phyloP scores from a whole-genome alignment of 2,113 vertebrate species.

The Campylorhamphus procurvoides region DNA sequence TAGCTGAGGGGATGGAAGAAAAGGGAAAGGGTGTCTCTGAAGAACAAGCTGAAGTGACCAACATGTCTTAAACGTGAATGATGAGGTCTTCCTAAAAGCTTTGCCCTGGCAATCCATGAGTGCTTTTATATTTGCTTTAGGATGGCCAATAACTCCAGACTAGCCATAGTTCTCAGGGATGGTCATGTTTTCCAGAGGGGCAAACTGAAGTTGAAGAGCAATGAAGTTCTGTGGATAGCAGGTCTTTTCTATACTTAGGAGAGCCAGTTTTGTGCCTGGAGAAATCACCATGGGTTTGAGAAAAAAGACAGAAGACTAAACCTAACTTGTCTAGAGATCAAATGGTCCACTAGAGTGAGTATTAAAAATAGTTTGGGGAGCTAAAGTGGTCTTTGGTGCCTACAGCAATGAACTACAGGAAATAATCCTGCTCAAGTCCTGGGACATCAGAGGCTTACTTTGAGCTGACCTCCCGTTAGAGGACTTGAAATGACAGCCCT shows the following conservation, averaged over 20 bases:
- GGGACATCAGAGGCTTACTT: slow-evolving; percentile 16
- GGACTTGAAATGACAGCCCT: slow-evolving; percentile 5
- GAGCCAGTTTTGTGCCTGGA: background rate
- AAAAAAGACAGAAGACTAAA: background rate
- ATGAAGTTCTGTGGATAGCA: background rate
- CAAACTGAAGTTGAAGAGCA: background rate
- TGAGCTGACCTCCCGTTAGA: background rate
- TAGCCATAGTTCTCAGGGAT: background rate
- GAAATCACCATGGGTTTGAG: background rate
- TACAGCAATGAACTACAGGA: background rate
- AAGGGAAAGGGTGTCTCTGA: background rate
- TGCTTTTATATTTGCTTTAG: background rate
- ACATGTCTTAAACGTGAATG: background rate
- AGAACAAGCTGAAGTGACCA: background rate
- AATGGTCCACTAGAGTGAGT: background rate
- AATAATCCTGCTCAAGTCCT: background rate
- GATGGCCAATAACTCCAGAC: background rate
- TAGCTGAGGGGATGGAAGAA: background rate
- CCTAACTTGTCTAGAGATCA: background rate
- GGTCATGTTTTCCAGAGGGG: background rate
- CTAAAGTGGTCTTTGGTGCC: background rate
- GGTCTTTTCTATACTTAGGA: background rate
- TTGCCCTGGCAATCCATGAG: background rate
- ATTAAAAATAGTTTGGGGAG: background rate
- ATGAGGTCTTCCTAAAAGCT: background rate